Conservation (phyloP, 1,140 invertebrate species). For the Drosophila leontia region DNA sequence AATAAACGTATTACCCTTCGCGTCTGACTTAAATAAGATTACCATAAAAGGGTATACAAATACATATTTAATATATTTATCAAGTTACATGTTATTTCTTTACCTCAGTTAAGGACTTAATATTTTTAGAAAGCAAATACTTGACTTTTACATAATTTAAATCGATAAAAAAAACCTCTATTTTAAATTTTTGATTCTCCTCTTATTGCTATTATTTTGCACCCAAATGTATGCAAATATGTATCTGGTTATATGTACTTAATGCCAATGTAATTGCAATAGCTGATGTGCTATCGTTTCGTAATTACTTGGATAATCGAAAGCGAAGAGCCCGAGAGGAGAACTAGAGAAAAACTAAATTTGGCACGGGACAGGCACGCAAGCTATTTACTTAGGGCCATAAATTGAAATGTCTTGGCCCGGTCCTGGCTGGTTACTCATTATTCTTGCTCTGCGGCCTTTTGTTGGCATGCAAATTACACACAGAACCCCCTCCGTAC, state of each 20-base stretch:
- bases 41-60: too few species aligned
- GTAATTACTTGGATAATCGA: conserved; percentile 74
- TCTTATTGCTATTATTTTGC: not conserved
- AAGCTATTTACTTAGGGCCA: conserved; percentile 65
- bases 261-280: conserved; percentile 58
- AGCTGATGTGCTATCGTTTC: conserved; percentile 57
- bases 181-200: too few species aligned
- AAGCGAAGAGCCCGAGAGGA: conserved; percentile 22
- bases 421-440: conserved; percentile 33
- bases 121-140: not conserved
- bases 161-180: not conserved
- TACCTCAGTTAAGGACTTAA: not conserved
- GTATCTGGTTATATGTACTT: conserved; percentile 29
- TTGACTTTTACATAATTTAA: not conserved
- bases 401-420: conserved; percentile 64
- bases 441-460: conserved; percentile 46
- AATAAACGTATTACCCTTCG: too few species aligned
- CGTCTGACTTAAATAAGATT: too few species aligned
- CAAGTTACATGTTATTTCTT: not conserved
- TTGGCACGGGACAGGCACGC: conserved; percentile 62
- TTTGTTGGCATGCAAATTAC: conserved; percentile 47
- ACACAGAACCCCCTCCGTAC: not conserved
- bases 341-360: conserved; percentile 48
- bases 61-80: too few species aligned
- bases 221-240: not conserved